phyloP scores from a whole-genome alignment of 2,113 vertebrate genomes.

The Corynorhinus townsendii region DNA sequence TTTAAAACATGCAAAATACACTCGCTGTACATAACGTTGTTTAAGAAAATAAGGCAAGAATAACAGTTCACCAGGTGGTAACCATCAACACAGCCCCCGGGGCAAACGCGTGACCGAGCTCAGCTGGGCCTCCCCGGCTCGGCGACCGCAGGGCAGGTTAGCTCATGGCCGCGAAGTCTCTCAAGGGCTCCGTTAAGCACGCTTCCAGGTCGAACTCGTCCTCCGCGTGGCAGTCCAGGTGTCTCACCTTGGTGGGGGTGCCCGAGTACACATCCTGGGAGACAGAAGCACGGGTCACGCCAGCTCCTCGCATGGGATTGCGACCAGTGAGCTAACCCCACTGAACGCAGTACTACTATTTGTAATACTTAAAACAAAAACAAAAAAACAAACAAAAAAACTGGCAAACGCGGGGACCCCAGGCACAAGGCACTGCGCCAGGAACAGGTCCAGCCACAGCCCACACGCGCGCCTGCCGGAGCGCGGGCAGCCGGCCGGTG shows the following conservation, averaged over 20 bases:
- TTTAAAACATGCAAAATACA: slow-evolving; percentile 57
- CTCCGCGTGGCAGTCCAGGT: slow-evolving; percentile 74
- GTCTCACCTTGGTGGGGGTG: slow-evolving; percentile 88
- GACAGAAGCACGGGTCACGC: slow-evolving; percentile 24
- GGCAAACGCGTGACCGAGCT: neutral
- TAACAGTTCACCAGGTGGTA: neutral
- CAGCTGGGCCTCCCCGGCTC: neutral
- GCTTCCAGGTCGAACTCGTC: slow-evolving; percentile 81
- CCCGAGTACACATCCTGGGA: slow-evolving; percentile 80
- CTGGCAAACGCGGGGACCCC: neutral
- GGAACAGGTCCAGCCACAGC: neutral
- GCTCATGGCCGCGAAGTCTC: slow-evolving; percentile 74
- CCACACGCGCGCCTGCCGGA: fast-evolving
- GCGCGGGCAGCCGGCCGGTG: fast-evolving
- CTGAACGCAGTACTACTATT: too few species aligned
- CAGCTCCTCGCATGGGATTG: fast-evolving
- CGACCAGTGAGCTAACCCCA: neutral
- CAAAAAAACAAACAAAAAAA: too few species aligned
- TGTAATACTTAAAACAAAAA: too few species aligned
- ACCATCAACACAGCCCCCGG: slow-evolving; percentile 10
- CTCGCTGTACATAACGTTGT: slow-evolving; percentile 69
- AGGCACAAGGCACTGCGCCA: too few species aligned
- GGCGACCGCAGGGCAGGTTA: slow-evolving; percentile 27
- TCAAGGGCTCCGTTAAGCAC: slow-evolving; percentile 77
- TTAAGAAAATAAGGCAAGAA: slow-evolving; percentile 48